Percentiles rank a stretch among this genome's conserved stretches.
Evolutionary conservation across 2,888 invertebrate species (phyloP).

Genomic region (Drosophila greeni): DNA sequence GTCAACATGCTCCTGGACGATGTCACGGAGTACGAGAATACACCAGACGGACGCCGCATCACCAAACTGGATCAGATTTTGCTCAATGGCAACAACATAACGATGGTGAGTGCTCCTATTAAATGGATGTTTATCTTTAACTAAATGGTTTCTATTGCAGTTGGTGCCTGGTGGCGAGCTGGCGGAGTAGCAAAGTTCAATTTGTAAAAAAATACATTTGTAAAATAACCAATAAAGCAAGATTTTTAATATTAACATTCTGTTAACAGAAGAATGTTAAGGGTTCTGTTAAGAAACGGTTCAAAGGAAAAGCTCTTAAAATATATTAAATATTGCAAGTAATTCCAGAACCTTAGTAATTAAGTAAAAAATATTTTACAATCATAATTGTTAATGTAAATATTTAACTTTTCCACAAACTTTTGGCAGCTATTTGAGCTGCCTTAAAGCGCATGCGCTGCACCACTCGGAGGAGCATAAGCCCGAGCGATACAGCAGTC

Average conservation of each 20-base stretch:
- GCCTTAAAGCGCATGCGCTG: conserved; percentile 58
- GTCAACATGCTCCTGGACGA: conserved; percentile 99
- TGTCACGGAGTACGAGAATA: conserved; percentile 98
- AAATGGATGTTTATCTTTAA: neutral
- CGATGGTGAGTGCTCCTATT: conserved; percentile 85
- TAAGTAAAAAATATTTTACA: neutral
- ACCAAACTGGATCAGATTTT: conserved; percentile 98
- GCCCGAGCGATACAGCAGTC: conserved; percentile 49
- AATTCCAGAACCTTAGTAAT: neutral
- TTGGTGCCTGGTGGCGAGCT: conserved; percentile 89
- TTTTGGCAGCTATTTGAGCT: conserved; percentile 7
- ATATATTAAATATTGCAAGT: neutral
- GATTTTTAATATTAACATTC: conserved; percentile 12
- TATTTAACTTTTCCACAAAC: conserved; percentile 6
- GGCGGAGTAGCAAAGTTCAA: conserved; percentile 80
- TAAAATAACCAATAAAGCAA: conserved; percentile 9
- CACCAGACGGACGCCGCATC: conserved; percentile 96
- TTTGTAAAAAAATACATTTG: conserved; percentile 35
- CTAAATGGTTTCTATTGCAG: conserved; percentile 79
- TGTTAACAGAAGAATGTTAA: neutral
- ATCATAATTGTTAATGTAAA: neutral
- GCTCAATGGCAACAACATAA: conserved; percentile 99
- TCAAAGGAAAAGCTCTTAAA: neutral
- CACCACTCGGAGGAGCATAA: conserved; percentile 39
- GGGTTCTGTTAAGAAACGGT: neutral